Conservation (phyloP, 2,888 invertebrate species). For the Microctonus hyperodae region DNA sequence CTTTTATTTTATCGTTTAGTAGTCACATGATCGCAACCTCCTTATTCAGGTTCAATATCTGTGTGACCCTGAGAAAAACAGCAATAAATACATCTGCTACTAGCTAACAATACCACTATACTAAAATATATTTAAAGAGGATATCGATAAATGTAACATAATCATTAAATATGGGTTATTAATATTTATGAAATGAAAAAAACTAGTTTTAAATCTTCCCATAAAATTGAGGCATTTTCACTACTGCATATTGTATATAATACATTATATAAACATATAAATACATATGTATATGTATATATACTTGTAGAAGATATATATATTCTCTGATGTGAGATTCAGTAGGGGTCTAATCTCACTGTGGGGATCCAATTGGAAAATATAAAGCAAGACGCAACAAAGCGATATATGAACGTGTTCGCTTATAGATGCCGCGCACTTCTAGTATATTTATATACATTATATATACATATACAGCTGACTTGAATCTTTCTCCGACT, state of each 20-base stretch:
- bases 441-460: no score
- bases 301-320: not conserved
- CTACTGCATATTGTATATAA: not conserved
- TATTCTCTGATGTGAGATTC: not conserved
- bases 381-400: constrained; percentile 13
- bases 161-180: not conserved
- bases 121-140: not conserved
- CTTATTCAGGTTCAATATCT: constrained; percentile 5
- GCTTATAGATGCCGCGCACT: not conserved
- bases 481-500: constrained; percentile 26
- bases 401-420: not conserved
- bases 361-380: constrained; percentile 18
- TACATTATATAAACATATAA: no score
- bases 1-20: not conserved
- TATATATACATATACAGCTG: constrained; percentile 13
- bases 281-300: not conserved
- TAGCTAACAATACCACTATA: not conserved
- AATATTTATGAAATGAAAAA: not conserved
- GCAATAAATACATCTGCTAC: not conserved
- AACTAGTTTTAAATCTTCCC: not conserved
- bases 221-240: not conserved
- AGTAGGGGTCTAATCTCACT: constrained; percentile 18
- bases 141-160: not conserved
- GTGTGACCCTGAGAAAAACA: not conserved
- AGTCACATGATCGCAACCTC: not conserved